Percentiles rank a stretch among this genome's conserved stretches.
These are phyloP conservation scores for Hymenopus coronatus DNA, from an alignment of 2,888 invertebrate species.

Conservation along the genomic window DNA sequence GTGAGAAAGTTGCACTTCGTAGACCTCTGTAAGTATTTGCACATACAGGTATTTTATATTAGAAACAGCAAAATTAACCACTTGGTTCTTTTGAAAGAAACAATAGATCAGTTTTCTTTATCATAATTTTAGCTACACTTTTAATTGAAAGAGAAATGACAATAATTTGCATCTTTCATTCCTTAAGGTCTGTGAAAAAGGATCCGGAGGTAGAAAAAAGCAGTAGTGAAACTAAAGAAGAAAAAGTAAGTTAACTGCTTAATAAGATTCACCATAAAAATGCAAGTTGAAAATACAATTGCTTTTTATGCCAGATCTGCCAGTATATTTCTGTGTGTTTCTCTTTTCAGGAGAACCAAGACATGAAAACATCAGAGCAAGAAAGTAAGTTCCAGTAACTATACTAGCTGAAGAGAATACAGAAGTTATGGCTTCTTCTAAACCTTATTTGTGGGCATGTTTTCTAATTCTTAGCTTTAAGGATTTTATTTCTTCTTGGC, in stretches of 20 bases:
- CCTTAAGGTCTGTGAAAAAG: neutral
- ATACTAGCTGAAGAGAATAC: no score
- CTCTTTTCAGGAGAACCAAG: slow-evolving; percentile 26
- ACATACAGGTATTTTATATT: neutral
- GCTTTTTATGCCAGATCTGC: no score
- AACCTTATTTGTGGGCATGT: no score
- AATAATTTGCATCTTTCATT: neutral
- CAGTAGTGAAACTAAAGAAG: neutral
- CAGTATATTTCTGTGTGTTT: neutral
- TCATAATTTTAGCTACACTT: no score
- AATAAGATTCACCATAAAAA: neutral
- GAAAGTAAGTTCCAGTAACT: slow-evolving; percentile 1
- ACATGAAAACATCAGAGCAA: neutral
- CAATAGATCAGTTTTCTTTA: no score
- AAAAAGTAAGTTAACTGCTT: neutral
- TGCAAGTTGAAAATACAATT: neutral
- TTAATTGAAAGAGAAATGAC: no score
- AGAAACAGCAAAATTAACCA: no score
- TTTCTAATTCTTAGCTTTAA: no score
- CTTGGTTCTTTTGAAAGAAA: no score
- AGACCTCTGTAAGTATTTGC: neutral
- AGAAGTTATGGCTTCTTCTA: no score
- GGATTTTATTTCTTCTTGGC: no score
- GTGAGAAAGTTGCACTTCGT: neutral
- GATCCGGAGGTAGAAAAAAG: neutral